These are phyloP conservation scores for Drosophila kurseongensis DNA, from an alignment of 1,140 invertebrate genomes.

Conservation along the genomic window DNA sequence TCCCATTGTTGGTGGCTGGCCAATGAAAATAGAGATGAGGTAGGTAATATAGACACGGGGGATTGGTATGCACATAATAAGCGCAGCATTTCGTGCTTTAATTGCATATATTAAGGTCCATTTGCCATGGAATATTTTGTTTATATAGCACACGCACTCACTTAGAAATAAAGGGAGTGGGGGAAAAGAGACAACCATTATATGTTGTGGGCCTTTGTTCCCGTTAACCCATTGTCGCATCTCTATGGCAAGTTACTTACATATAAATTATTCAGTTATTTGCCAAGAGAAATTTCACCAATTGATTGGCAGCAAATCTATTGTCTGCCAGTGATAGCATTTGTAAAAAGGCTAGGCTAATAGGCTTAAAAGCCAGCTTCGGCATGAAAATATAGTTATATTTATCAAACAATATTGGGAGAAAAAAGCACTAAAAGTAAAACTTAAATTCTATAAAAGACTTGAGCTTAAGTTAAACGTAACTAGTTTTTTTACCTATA, in stretches of 20 bases:
- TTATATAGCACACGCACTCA: slow-evolving; percentile 35
- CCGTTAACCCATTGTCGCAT: background rate
- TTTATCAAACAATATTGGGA: too few species aligned
- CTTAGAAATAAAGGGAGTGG: background rate
- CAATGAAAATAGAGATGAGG: background rate
- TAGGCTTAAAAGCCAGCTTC: too few species aligned
- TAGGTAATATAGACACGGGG: background rate
- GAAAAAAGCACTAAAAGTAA: too few species aligned
- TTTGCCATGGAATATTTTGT: slow-evolving; percentile 50
- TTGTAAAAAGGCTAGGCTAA: background rate
- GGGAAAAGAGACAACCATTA: background rate
- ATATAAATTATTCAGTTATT: background rate
- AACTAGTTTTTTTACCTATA: too few species aligned
- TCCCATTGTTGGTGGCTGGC: slow-evolving; percentile 13
- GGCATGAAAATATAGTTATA: too few species aligned
- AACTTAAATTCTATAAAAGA: too few species aligned
- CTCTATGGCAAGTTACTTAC: background rate
- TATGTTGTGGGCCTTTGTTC: background rate
- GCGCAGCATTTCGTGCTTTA: slow-evolving; percentile 44
- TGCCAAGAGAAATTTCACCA: background rate
- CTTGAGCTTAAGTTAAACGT: too few species aligned
- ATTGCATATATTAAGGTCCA: slow-evolving; percentile 74
- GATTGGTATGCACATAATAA: slow-evolving; percentile 39
- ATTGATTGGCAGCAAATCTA: background rate
- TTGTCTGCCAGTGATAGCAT: background rate